phyloP scores from a whole-genome alignment of 1,140 invertebrate species.

The Paraescarpia echinospica region DNA sequence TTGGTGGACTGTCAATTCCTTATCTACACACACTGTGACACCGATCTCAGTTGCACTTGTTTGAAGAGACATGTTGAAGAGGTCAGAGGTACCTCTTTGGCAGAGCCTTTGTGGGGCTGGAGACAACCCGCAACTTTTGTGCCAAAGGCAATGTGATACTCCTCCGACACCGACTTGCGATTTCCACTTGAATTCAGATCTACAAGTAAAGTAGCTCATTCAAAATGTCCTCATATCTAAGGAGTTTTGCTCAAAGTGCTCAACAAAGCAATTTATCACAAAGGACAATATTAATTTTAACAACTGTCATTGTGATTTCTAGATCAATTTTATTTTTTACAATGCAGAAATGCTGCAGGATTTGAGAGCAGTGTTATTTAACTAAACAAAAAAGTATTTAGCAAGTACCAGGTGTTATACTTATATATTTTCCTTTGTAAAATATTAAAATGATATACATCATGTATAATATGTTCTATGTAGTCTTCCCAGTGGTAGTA shows the following conservation, averaged over 20 bases:
- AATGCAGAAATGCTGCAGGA: background rate
- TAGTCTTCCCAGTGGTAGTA: background rate
- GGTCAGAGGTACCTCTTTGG: slow-evolving; percentile 8
- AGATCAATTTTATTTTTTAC: no score
- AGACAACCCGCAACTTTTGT: slow-evolving; percentile 14
- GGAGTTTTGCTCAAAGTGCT: background rate
- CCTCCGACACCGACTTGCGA: background rate
- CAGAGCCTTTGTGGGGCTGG: slow-evolving; percentile 6
- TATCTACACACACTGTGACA: background rate
- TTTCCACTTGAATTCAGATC: slow-evolving; percentile 21
- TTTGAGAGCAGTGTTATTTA: background rate
- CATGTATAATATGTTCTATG: background rate
- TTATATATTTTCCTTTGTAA: background rate
- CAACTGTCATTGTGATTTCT: no score
- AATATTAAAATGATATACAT: background rate
- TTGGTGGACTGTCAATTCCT: no score
- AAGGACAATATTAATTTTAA: background rate
- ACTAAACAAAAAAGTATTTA: background rate
- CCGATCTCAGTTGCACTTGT: no score
- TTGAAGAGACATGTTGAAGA: background rate
- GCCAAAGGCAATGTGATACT: slow-evolving; percentile 21
- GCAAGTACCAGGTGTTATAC: background rate
- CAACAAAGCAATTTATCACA: background rate
- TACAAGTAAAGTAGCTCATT: slow-evolving; percentile 9
- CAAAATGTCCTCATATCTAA: background rate